Evolutionary conservation across 2,113 vertebrate species (phyloP).

Genomic region (Mirza zaza): DNA sequence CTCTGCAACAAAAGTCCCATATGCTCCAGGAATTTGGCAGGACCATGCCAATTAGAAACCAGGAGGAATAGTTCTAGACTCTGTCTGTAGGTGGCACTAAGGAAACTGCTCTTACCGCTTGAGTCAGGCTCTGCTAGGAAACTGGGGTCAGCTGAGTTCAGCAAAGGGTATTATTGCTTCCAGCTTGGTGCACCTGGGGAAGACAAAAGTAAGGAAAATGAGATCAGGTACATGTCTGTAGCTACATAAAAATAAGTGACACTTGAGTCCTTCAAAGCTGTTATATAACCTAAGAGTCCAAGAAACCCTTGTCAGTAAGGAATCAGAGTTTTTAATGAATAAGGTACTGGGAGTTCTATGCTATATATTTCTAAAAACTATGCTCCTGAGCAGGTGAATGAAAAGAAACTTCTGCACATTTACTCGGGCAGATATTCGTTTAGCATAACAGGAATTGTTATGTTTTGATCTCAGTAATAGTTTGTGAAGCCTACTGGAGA

Average conservation of each 20-base stretch:
- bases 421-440: constrained; percentile 30
- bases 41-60: background rate
- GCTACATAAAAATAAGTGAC: constrained; percentile 17
- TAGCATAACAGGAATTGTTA: constrained; percentile 22
- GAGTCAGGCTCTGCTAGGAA: background rate
- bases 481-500: constrained; percentile 56
- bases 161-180: background rate
- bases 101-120: background rate
- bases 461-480: constrained; percentile 64
- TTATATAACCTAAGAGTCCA: constrained; percentile 5
- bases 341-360: constrained; percentile 22
- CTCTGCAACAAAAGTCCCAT: background rate
- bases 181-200: background rate
- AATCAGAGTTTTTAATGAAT: constrained; percentile 48
- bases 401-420: constrained; percentile 53
- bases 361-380: constrained; percentile 49
- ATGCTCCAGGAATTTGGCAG: background rate
- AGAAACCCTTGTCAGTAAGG: background rate
- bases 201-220: background rate
- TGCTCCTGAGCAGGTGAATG: background rate
- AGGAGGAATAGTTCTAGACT: background rate
- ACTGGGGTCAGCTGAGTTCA: background rate
- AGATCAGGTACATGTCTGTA: background rate
- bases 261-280: constrained; percentile 43
- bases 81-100: background rate